These are phyloP conservation scores for Carettochelys insculpta DNA, from an alignment of 2,113 vertebrate species.

Conservation along the genomic window DNA sequence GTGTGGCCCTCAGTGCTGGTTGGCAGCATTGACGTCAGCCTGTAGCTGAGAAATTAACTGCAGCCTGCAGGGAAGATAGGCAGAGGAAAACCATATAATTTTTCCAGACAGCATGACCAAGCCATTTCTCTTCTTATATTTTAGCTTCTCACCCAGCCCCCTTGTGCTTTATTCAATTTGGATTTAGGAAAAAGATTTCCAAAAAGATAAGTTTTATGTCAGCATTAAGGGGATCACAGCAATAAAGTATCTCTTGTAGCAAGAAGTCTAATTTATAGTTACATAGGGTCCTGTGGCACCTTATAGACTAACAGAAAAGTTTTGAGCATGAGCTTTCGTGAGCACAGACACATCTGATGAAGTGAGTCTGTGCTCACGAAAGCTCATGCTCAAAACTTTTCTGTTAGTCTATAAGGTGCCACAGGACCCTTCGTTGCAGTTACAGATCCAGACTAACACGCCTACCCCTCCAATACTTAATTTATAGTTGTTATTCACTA, in stretches of 20 bases:
- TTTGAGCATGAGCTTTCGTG: too few species aligned
- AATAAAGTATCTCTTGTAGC: constrained; percentile 43
- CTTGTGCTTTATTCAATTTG: constrained; percentile 64
- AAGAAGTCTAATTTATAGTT: constrained; percentile 27
- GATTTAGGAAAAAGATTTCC: constrained; percentile 67
- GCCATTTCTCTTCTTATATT: constrained; percentile 58
- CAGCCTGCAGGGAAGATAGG: constrained; percentile 62
- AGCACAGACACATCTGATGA: too few species aligned
- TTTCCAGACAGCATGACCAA: constrained; percentile 52
- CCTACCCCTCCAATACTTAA: too few species aligned
- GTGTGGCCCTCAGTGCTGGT: constrained; percentile 1
- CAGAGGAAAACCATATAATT: constrained; percentile 66
- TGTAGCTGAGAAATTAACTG: constrained; percentile 66
- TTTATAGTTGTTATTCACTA: constrained; percentile 29
- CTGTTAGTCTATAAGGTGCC: too few species aligned
- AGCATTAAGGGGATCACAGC: constrained; percentile 65
- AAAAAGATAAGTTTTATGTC: constrained; percentile 75
- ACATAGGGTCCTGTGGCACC: too few species aligned
- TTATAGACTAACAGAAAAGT: too few species aligned
- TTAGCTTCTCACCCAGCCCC: constrained; percentile 65
- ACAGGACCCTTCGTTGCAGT: too few species aligned
- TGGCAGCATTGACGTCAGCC: constrained; percentile 71
- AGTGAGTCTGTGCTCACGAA: too few species aligned
- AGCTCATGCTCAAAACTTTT: too few species aligned
- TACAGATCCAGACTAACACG: too few species aligned